phyloP scores from a whole-genome alignment of 1,140 invertebrate genomes.

The Procambarus clarkii region DNA sequence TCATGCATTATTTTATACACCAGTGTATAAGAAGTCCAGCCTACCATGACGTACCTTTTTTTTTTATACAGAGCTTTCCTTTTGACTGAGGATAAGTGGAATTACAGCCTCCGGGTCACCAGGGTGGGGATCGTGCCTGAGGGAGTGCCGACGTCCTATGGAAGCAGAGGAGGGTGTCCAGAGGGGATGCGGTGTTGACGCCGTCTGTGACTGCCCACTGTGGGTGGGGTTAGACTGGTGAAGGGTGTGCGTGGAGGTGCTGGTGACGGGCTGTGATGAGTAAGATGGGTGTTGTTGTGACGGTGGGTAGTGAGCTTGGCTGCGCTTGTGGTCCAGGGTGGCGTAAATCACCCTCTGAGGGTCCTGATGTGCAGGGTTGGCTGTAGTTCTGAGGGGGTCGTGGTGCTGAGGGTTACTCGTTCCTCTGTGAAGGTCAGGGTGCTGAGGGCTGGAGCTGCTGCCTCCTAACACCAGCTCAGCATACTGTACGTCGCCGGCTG shows the following conservation, averaged over 20 bases:
- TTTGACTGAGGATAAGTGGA: not conserved
- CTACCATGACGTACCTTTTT: too few species aligned
- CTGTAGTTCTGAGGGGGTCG: not conserved
- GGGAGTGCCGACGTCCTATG: not conserved
- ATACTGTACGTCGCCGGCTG: conserved; percentile 19
- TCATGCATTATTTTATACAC: too few species aligned
- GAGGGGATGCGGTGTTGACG: not conserved
- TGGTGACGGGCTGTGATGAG: not conserved
- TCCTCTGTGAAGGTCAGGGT: not conserved
- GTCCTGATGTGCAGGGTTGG: not conserved
- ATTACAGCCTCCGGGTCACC: not conserved
- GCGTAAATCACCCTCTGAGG: not conserved
- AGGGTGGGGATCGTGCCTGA: not conserved
- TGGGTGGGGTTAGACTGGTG: not conserved
- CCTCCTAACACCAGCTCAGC: conserved; percentile 19
- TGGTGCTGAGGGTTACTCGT: not conserved
- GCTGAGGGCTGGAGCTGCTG: not conserved
- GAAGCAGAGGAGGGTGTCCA: not conserved
- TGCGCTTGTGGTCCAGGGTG: not conserved
- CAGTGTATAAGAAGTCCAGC: too few species aligned
- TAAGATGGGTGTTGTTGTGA: not conserved
- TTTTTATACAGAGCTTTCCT: not conserved
- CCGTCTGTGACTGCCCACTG: not conserved
- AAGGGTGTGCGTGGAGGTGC: not conserved
- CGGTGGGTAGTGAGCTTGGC: not conserved